phyloP scores from a whole-genome alignment of 2,113 vertebrate species.

The Thalassarche chlororhynchos region DNA sequence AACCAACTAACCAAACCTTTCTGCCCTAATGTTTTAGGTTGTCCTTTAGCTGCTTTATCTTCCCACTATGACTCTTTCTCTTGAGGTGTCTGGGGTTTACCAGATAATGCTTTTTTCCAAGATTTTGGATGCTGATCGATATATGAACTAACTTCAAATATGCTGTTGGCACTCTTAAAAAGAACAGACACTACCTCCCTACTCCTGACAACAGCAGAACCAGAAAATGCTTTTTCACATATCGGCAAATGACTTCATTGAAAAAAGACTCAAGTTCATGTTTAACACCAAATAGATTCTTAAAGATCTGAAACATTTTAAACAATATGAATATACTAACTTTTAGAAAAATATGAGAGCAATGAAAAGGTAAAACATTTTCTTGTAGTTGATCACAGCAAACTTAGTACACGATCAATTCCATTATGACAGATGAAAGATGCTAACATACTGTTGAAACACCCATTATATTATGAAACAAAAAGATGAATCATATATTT shows the following conservation, averaged over 20 bases:
- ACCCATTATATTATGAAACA: not conserved
- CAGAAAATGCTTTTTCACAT: not conserved
- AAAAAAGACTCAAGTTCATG: not conserved
- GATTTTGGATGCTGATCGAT: not conserved
- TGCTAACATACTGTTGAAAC: not conserved
- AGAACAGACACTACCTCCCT: not conserved
- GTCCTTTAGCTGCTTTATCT: not conserved
- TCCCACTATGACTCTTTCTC: not conserved
- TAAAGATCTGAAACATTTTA: not conserved
- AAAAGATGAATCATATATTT: not conserved
- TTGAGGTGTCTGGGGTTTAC: not conserved
- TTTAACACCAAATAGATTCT: not conserved
- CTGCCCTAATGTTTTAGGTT: not conserved
- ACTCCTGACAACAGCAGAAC: not conserved
- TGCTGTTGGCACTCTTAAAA: not conserved
- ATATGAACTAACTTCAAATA: not conserved
- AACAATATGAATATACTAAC: not conserved
- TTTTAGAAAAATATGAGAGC: not conserved
- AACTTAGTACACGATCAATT: not conserved
- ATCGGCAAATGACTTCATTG: not conserved
- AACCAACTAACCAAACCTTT: not conserved
- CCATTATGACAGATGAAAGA: not conserved
- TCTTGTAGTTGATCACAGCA: not conserved
- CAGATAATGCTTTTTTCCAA: not conserved
- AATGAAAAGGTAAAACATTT: not conserved